phyloP scores from a whole-genome alignment of 2,888 invertebrate genomes.

The Lithophane semibrunnea region DNA sequence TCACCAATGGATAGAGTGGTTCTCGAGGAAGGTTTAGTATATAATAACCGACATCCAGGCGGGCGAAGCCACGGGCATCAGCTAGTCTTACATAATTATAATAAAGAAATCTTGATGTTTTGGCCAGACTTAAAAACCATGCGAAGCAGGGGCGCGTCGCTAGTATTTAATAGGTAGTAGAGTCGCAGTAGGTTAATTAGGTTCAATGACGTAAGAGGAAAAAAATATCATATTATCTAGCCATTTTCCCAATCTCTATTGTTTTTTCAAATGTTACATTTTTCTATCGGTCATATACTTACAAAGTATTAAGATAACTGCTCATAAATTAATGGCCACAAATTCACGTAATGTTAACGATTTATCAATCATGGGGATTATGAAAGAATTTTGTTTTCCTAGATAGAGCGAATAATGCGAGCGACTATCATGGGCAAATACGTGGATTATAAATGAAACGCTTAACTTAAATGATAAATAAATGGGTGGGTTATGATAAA shows the following conservation, averaged over 20 bases:
- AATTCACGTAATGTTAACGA: constrained; percentile 20
- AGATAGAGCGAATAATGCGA: constrained; percentile 1
- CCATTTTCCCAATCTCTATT: constrained; percentile 15
- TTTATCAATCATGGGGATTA: constrained; percentile 44
- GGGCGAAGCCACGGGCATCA: no score
- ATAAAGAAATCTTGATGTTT: no score
- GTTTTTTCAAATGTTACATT: constrained; percentile 17
- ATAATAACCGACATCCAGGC: no score
- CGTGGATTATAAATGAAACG: not conserved
- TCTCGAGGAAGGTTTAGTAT: no score
- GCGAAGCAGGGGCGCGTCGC: no score
- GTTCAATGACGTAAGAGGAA: constrained; percentile 9
- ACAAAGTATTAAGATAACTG: constrained; percentile 10
- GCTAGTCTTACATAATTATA: no score
- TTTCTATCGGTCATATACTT: constrained; percentile 42
- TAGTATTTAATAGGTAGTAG: no score
- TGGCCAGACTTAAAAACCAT: no score
- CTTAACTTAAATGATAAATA: no score
- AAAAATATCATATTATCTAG: not conserved
- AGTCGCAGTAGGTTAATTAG: no score
- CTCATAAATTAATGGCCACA: constrained; percentile 11
- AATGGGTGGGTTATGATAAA: not conserved
- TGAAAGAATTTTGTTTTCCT: constrained; percentile 24
- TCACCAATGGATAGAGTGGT: no score
- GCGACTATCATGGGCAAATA: constrained; percentile 20